Percentiles rank a stretch among this genome's conserved stretches.
phyloP scores from a whole-genome alignment of 2,888 invertebrate species.

The Eristalis pertinax region DNA sequence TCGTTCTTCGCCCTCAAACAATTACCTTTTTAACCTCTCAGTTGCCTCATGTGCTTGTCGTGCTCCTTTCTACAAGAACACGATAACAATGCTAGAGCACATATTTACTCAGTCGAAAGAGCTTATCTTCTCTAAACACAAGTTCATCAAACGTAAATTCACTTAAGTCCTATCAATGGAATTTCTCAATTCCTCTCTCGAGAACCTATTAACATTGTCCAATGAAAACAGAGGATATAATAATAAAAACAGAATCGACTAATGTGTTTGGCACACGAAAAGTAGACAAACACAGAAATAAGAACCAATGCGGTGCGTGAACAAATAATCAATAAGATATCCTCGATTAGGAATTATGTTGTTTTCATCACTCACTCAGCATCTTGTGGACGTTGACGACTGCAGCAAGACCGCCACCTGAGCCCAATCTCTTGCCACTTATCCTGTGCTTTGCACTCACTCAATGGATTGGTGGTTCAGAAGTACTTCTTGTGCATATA shows the following conservation, averaged over 20 bases:
- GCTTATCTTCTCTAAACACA: slow-evolving; percentile 37
- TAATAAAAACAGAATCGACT: slow-evolving; percentile 33
- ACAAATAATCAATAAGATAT: slow-evolving; percentile 37
- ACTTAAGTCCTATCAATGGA: slow-evolving; percentile 39
- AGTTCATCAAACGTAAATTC: slow-evolving; percentile 44
- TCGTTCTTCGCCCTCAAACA: background rate
- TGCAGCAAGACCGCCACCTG: slow-evolving; percentile 14
- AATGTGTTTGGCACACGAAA: slow-evolving; percentile 21
- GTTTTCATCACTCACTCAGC: slow-evolving; percentile 7
- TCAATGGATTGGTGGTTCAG: background rate
- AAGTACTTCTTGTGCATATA: background rate
- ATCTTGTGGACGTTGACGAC: slow-evolving; percentile 11
- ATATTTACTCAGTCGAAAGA: slow-evolving; percentile 22
- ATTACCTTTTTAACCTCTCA: background rate
- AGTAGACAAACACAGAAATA: background rate
- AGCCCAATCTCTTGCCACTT: slow-evolving; percentile 9
- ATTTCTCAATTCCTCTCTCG: slow-evolving; percentile 3
- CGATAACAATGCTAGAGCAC: slow-evolving; percentile 16
- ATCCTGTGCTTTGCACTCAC: slow-evolving; percentile 18
- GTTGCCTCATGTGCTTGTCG: background rate
- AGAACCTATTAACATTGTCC: slow-evolving; percentile 30
- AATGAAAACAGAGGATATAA: background rate
- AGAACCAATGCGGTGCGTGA: background rate
- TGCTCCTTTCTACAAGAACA: background rate
- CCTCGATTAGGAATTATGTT: slow-evolving; percentile 35